Evolutionary conservation across 1,140 invertebrate genomes (phyloP).

Genomic region (Hydropsyche tenuis): DNA sequence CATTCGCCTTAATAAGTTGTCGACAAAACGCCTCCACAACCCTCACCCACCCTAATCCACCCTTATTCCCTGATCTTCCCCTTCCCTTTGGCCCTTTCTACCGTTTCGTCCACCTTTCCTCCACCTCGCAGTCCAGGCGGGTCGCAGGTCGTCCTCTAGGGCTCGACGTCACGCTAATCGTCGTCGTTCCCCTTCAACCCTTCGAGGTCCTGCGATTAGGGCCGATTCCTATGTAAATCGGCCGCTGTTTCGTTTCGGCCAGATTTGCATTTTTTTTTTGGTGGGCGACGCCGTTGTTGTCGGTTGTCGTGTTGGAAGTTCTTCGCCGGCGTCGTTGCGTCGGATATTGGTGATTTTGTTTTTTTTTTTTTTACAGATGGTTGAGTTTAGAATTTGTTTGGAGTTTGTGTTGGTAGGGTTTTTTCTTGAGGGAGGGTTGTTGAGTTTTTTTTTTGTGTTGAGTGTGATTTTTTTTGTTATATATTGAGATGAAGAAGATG

Average conservation of each 20-base stretch:
- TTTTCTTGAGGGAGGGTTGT: too few relatives aligned
- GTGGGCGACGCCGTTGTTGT: background rate
- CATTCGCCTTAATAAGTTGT: conserved; percentile 42
- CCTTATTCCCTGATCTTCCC: conserved; percentile 1
- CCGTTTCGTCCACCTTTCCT: too few relatives aligned
- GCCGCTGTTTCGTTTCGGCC: conserved; percentile 8
- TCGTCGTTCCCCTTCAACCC: conserved; percentile 10
- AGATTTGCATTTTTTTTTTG: background rate
- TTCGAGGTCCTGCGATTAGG: background rate
- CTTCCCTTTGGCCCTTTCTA: too few relatives aligned
- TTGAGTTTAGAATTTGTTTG: too few relatives aligned
- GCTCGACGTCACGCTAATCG: conserved; percentile 34
- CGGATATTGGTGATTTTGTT: too few relatives aligned
- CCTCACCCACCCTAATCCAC: background rate
- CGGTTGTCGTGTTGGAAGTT: background rate
- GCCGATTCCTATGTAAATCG: conserved; percentile 28
- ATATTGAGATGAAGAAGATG: too few relatives aligned
- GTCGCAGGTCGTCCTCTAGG: too few relatives aligned
- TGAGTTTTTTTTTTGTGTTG: too few relatives aligned
- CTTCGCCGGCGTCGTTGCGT: too few relatives aligned
- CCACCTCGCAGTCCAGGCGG: background rate
- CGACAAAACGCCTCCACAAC: conserved; percentile 29
- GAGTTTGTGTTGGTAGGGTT: too few relatives aligned
- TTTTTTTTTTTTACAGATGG: too few relatives aligned
- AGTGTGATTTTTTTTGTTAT: too few relatives aligned